phyloP scores from a whole-genome alignment of 2,888 invertebrate species.

The Chymomyza caudatula region DNA sequence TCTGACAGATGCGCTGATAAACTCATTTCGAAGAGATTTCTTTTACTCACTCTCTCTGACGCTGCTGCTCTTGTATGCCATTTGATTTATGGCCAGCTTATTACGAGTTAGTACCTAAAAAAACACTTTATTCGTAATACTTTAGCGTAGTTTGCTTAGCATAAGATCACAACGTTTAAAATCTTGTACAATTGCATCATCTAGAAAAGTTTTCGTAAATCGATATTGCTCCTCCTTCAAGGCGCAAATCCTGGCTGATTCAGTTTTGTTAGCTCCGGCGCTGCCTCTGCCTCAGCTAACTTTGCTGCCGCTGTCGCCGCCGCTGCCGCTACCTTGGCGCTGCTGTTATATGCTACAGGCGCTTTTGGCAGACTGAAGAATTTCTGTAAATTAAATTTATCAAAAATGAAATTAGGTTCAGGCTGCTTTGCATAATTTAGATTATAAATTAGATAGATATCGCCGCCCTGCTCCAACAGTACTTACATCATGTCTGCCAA shows the following conservation, averaged over 20 bases:
- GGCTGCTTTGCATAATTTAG: constrained; percentile 61
- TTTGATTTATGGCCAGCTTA: constrained; percentile 62
- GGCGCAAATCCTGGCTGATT: constrained; percentile 45
- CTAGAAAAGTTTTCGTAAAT: neutral
- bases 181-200: constrained; percentile 1
- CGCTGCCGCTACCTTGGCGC: neutral
- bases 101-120: constrained; percentile 33
- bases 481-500: constrained; percentile 79
- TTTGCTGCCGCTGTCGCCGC: neutral
- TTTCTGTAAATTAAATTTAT: constrained; percentile 72
- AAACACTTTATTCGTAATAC: constrained; percentile 65
- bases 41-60: constrained; percentile 33
- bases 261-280: constrained; percentile 47
- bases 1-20: constrained; percentile 74
- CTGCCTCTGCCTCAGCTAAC: constrained; percentile 2
- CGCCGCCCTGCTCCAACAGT: neutral
- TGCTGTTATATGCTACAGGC: constrained; percentile 42
- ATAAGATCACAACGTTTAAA: constrained; percentile 53
- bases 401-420: constrained; percentile 59
- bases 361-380: constrained; percentile 77
- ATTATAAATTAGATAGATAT: constrained; percentile 54
- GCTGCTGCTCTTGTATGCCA: neutral
- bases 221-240: constrained; percentile 2
- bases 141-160: constrained; percentile 58
- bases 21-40: constrained; percentile 72